Evolutionary conservation across 2,888 invertebrate species (phyloP), one percentile per base, ranked within the genome.

Genomic region (Theristus sp.): DNA sequence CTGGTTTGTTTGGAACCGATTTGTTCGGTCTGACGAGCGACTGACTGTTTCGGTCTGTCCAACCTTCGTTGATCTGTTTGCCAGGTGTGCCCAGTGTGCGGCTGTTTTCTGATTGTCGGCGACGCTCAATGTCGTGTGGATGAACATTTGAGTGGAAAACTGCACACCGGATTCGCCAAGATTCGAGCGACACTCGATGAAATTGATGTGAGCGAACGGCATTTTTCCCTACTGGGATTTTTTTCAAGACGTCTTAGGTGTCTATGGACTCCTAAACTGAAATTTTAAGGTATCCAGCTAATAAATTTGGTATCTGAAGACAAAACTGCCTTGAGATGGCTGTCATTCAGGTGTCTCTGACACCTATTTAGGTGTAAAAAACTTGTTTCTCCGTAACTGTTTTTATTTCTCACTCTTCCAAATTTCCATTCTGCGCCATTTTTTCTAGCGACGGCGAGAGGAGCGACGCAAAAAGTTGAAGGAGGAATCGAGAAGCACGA

Each of bases 41-140:
- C n/a, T n/a, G n/a, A n/a, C n/a, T n/a, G n/a, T n/a, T n/a, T n/a
- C n/a, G n/a, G 10, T 46, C 22, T 46, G 46, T 22, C 10, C 25
- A 25, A 52, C 52, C 22, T 52, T 20, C 22, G 52, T 6, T n/a
- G 22, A 22, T 52, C 22, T 52, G 52, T 6, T 6, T 46, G 46
- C 3, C 10, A 52, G 77, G 96, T 98, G 25, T 98, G 96, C 76
- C 88, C 90, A 67, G 89, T 93, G 1, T 98, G 96, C 75, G 96
- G 96, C 1, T 94, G 96, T 10, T 93, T 98, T 76, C 81, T 98
- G n/a, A 96, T 98, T 69, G 90, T 96, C 13, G 94, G 93, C 13
- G 96, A 98, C 77, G 96, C 94, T 1, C 94, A 93, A 72, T 91
- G 93, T 72, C 82, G 98, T 63, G 88, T 96, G 62, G 94, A 96